phyloP scores from a whole-genome alignment of 2,888 invertebrate genomes.

The Leptinotarsa juncta region DNA sequence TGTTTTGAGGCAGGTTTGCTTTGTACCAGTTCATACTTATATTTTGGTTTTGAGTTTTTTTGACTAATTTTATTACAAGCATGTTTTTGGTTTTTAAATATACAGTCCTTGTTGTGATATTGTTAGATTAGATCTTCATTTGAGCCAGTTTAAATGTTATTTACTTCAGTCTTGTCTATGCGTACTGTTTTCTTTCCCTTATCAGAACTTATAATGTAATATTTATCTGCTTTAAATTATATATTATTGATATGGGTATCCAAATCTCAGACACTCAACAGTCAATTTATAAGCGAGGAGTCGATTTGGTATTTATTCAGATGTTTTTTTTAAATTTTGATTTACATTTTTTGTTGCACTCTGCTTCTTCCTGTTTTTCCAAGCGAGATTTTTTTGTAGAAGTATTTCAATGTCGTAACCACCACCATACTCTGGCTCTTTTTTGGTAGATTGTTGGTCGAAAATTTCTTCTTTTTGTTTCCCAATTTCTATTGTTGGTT shows the following conservation, averaged over 20 bases:
- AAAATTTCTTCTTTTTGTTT: background rate
- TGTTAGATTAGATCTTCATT: background rate
- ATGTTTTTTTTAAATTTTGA: background rate
- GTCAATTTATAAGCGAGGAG: slow-evolving; percentile 8
- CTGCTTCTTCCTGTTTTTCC: background rate
- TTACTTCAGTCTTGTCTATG: background rate
- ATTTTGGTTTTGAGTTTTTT: background rate
- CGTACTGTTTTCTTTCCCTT: background rate
- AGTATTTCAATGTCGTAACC: slow-evolving; percentile 4
- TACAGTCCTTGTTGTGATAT: background rate
- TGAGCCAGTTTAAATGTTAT: slow-evolving; percentile 6
- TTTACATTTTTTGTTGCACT: slow-evolving; percentile 6
- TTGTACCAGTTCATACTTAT: background rate
- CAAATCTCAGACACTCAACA: background rate
- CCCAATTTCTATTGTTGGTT: too few relatives aligned
- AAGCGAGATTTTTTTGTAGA: background rate
- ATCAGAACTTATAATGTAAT: slow-evolving; percentile 2
- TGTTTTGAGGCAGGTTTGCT: too few relatives aligned
- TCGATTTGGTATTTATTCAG: background rate
- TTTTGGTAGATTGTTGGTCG: background rate
- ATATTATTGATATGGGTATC: slow-evolving; percentile 20
- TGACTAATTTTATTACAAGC: too few relatives aligned
- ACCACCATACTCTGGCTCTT: slow-evolving; percentile 22
- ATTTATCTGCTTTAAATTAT: slow-evolving; percentile 12
- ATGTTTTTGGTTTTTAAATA: background rate